Conservation (phyloP, 1,140 invertebrate species). For the Hyposmocoma kahamanoa region DNA sequence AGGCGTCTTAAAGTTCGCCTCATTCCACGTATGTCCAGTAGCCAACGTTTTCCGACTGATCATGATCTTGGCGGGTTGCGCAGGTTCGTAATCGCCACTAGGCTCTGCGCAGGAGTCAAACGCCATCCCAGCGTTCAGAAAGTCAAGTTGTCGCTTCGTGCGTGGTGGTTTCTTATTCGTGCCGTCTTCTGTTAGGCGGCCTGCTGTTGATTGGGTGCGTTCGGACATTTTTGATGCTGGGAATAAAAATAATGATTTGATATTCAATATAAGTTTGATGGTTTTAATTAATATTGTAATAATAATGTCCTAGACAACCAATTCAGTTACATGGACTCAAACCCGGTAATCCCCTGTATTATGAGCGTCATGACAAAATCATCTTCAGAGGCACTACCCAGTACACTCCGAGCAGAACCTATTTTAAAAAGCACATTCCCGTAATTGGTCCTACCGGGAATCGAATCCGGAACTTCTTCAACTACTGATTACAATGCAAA, state of each 20-base stretch:
- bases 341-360: too few species aligned
- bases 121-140: conserved; percentile 43
- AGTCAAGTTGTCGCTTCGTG: conserved; percentile 54
- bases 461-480: too few species aligned
- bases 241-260: conserved; percentile 6
- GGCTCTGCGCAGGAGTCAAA: conserved; percentile 40
- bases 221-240: conserved; percentile 56
- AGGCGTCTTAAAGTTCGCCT: conserved; percentile 63
- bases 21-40: conserved; percentile 64
- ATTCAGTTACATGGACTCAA: too few species aligned
- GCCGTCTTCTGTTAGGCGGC: conserved; percentile 32
- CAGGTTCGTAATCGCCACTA: conserved; percentile 44
- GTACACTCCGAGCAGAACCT: too few species aligned
- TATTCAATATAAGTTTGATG: too few species aligned
- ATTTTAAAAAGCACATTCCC: too few species aligned
- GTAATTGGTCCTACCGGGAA: too few species aligned
- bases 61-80: conserved; percentile 58
- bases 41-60: conserved; percentile 63
- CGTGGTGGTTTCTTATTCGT: conserved; percentile 29
- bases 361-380: too few species aligned
- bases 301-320: too few species aligned
- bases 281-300: too few species aligned
- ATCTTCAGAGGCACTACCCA: too few species aligned
- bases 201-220: conserved; percentile 39
- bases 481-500: too few species aligned